These are phyloP conservation scores for Campoplex capitator DNA, from an alignment of 2,888 invertebrate species.

Conservation along the genomic window DNA sequence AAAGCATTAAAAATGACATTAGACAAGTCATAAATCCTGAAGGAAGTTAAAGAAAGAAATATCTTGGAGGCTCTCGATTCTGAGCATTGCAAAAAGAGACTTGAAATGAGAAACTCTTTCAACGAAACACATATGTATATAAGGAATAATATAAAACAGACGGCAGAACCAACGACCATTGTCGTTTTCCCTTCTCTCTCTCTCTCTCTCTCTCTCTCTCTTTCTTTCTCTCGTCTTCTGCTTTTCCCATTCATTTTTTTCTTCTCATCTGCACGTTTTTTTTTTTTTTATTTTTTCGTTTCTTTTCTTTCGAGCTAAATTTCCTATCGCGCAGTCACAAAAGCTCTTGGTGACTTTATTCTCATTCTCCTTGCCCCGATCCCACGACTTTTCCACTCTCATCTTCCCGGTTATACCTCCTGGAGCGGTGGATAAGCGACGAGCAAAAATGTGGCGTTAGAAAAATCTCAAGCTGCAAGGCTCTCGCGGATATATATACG, in stretches of 20 bases:
- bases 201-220: background rate
- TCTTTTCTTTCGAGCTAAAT: constrained; percentile 57
- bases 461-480: constrained; percentile 59
- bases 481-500: constrained; percentile 21
- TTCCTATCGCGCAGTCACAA: constrained; percentile 63
- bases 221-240: constrained; percentile 5
- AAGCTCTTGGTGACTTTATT: constrained; percentile 52
- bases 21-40: constrained; percentile 43
- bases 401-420: constrained; percentile 49
- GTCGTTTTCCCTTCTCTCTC: constrained; percentile 22
- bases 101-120: constrained; percentile 36
- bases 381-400: constrained; percentile 18
- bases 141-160: constrained; percentile 57
- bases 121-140: constrained; percentile 19
- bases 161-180: constrained; percentile 42
- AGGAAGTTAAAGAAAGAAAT: constrained; percentile 64
- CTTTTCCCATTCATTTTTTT: constrained; percentile 32
- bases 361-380: constrained; percentile 23
- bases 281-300: background rate
- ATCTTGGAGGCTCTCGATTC: constrained; percentile 55
- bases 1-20: constrained; percentile 9
- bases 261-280: constrained; percentile 44
- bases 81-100: constrained; percentile 14
- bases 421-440: constrained; percentile 54
- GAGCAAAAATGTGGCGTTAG: constrained; percentile 52